Evolutionary conservation across 2,888 invertebrate species (phyloP).

Genomic region (Drosophila limbata): DNA sequence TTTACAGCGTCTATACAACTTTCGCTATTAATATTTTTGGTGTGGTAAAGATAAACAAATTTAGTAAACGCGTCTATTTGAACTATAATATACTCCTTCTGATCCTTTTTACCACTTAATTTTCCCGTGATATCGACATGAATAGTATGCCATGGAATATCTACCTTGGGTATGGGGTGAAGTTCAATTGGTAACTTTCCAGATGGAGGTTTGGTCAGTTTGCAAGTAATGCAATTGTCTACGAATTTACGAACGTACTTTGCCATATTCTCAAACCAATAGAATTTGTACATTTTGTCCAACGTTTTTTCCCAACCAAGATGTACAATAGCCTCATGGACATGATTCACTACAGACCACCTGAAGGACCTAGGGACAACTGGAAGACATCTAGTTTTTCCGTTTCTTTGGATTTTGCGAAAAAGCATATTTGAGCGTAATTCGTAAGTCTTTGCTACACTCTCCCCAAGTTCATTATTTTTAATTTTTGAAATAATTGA

Average conservation of each 20-base stretch:
- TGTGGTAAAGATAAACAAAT: no score
- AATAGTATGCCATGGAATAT: background rate
- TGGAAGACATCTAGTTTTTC: conserved; percentile 9
- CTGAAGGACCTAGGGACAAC: no score
- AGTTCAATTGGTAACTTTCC: conserved; percentile 1
- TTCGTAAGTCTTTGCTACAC: no score
- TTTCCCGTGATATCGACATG: no score
- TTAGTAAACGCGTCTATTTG: no score
- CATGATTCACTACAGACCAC: conserved; percentile 2
- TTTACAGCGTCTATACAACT: no score
- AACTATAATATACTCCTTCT: no score
- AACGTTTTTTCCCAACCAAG: conserved; percentile 14
- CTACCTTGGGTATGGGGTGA: background rate
- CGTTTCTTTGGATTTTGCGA: conserved; percentile 17
- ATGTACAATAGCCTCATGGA: conserved; percentile 2
- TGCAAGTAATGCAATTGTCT: conserved; percentile 16
- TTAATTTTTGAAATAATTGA: background rate
- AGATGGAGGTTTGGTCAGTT: conserved; percentile 1
- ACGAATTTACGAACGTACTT: conserved; percentile 34
- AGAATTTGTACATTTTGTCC: conserved; percentile 4
- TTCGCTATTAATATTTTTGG: no score
- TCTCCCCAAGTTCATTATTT: no score
- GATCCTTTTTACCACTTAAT: no score
- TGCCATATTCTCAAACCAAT: conserved; percentile 24
- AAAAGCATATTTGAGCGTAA: background rate